A percentile compares a stretch with the other conserved stretches of the same genome.
Evolutionary conservation across 2,888 invertebrate species (phyloP).

Genomic region (Steromphala cineraria): DNA sequence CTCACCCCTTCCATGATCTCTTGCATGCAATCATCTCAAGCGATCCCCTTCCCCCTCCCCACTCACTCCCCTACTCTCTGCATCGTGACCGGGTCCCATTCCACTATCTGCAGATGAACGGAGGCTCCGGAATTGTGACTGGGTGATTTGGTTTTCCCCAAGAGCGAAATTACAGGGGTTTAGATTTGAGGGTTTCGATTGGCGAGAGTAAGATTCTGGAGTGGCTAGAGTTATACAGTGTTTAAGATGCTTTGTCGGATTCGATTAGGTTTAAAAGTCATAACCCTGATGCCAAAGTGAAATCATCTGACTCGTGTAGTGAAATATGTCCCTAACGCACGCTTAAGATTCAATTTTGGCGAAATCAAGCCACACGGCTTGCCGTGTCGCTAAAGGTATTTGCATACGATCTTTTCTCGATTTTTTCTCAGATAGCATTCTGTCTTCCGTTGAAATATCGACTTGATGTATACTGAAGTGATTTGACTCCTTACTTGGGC

Average conservation of each 20-base stretch:
- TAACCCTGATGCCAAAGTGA: background rate
- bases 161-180: constrained; percentile 6
- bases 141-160: background rate
- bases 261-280: constrained; percentile 4
- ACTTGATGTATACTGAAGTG: too few species aligned
- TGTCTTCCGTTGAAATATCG: background rate
- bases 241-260: background rate
- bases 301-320: background rate
- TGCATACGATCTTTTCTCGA: background rate
- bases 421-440: background rate
- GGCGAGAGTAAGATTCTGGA: background rate
- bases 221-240: background rate
- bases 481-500: too few species aligned
- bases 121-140: background rate
- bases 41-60: background rate
- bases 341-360: constrained; percentile 8
- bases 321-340: constrained; percentile 1
- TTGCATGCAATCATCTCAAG: too few species aligned
- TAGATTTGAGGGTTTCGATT: background rate
- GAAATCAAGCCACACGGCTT: constrained; percentile 2
- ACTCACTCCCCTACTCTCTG: background rate
- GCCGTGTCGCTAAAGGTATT: background rate
- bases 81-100: background rate
- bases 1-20: too few species aligned
- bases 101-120: background rate